Evolutionary conservation across 1,140 invertebrate genomes (phyloP), one percentile per base, ranked within the genome.

Genomic region (Rhagoletis pomonella): DNA sequence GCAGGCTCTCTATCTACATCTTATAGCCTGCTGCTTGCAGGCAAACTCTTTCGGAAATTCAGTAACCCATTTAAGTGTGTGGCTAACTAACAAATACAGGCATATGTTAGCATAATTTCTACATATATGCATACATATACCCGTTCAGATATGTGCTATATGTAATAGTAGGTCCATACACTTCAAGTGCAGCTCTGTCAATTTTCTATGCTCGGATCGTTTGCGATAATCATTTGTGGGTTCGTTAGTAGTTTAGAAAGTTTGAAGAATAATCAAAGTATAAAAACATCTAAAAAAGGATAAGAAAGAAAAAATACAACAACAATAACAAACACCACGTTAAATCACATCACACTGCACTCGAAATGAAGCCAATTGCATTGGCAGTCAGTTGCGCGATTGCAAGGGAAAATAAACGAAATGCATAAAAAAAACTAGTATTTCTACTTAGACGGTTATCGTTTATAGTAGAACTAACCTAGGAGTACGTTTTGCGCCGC

Each of bases 261-360:
- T 81, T 19, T 47, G 47, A 29, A 19, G 73, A 81, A 81, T 81
- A 81, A 81, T 81, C 73, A 81, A 81, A 81, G 73, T 81, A 81
- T 17, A 73, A 81, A 81, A 14, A 50, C 69, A 64, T 64, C 17
- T 47, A 81, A 81, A 50, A 47, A 81, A 58, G 17, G 47, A 50
- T n/a, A 77, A 77, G 7, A n/a, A 10, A 55, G 44, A 47, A 55
- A 81, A 29, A 67, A 67, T 0, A 2, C 4, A 81, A 58, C 3
- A 55, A 81, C 44, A 81, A 58, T 2, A 4, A 19, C 6, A 44
- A 55, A 44, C 50, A 81, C 29, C 47, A 58, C 73, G 9, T 81
- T 17, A 81, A 81, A 81, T 81, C 17, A 47, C 73, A 77, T 77
- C 73, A 77, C 44, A 77, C 47, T 77, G 73, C 73, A 77, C 55